Conservation (phyloP, 2,113 vertebrate species). For the Symphodus melops region DNA sequence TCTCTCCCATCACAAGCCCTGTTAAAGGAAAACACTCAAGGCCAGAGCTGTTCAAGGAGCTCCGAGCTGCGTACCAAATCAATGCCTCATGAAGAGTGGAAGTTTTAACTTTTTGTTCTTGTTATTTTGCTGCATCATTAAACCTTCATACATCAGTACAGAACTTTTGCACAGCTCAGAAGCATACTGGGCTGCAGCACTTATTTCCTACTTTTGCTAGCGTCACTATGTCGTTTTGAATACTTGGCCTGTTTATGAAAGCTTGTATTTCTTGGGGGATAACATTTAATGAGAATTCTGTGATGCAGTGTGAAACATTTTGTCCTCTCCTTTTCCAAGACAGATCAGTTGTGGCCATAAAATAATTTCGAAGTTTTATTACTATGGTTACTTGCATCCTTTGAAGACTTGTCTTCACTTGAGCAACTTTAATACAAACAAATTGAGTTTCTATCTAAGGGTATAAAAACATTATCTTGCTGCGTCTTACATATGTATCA, state of each 20-base stretch:
- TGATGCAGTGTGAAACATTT: background rate
- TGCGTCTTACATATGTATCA: background rate
- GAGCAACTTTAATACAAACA: background rate
- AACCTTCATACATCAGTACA: background rate
- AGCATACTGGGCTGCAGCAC: background rate
- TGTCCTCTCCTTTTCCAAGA: background rate
- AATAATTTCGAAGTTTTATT: background rate
- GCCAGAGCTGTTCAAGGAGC: background rate
- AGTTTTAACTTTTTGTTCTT: background rate
- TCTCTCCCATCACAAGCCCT: conserved; percentile 6
- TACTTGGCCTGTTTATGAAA: background rate
- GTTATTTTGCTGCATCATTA: background rate
- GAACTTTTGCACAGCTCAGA: background rate
- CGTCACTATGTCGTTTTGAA: background rate
- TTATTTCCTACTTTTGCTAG: background rate
- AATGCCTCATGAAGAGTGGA: background rate
- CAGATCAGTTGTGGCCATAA: background rate
- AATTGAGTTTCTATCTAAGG: background rate
- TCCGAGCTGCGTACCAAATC: background rate
- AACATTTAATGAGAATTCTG: background rate
- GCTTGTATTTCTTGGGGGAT: background rate
- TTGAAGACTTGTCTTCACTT: background rate
- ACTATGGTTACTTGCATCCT: background rate
- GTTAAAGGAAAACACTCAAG: conserved; percentile 1
- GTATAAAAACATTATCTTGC: background rate